Percentiles rank a stretch among this genome's conserved stretches.
phyloP scores from a whole-genome alignment of 2,797 vertebrate genomes.

The Darevskia mixta region DNA sequence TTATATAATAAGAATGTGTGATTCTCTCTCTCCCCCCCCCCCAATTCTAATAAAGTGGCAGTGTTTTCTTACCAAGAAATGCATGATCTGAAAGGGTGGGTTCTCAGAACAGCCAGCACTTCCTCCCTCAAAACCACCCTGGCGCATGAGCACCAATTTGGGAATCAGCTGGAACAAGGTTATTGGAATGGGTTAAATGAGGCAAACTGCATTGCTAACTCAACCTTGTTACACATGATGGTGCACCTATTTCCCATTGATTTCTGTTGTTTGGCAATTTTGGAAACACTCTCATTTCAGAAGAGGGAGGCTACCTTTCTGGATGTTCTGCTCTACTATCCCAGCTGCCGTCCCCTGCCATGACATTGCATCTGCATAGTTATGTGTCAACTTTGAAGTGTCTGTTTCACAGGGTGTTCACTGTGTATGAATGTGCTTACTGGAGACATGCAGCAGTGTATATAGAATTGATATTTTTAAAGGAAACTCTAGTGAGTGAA shows the following conservation, averaged over 20 bases:
- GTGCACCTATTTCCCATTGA: no score
- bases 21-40: neutral
- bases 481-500: neutral
- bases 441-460: neutral
- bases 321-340: no score
- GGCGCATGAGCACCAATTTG: neutral
- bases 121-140: neutral
- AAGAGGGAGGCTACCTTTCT: no score
- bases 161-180: neutral
- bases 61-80: neutral
- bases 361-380: no score
- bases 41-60: neutral
- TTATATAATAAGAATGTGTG: neutral
- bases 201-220: neutral
- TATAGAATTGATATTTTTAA: neutral
- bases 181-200: neutral
- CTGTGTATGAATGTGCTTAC: neutral
- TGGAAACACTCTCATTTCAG: no score
- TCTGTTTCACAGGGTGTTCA: neutral
- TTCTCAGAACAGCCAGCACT: neutral
- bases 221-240: no score
- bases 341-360: no score
- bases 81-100: neutral
- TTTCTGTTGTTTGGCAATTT: no score
- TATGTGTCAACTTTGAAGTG: neutral